Base-by-base conservation (phyloP, 2,888 invertebrate species). In the Leptopilina syphax region DNA sequence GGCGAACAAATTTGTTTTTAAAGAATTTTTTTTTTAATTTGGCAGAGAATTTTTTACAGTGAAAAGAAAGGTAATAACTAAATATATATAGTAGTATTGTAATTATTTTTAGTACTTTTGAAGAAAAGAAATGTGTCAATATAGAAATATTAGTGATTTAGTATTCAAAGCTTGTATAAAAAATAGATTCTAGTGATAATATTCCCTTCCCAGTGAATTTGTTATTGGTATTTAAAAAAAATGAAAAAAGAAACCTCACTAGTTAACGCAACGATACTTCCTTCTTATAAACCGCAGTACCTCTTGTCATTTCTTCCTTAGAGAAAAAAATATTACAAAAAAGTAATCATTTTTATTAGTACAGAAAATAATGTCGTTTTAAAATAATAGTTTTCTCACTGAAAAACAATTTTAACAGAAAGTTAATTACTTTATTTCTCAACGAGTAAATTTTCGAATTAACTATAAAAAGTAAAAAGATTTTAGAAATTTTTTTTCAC, bases 121-220 rank as follows among this genome's bases (percentile, higher is more conserved):
- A 8, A 63, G 57, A 57, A 34, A 54, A 73, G 27, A 41, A 10
- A 10, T 73, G 57, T 73, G 73, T 73, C 73, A 73, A 73, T 73
- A 73, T 57, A 60, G 57, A 73, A 73, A 54, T n/a, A 73, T 34
- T 73, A 73, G 73, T 57, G 57, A 73, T 73, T 57, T 73, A 73
- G 73, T 6, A 60, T 57, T 73, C n/a, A 57, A 73, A n/a, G 50
- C 68, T 70, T 68, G 50, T 47, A 47, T 24, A 50, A 57, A 34
- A 50, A 57, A 34, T 73, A 57, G 57, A 34, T 44, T 13, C 18
- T 73, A 70, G 54, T 54, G n/a, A 73, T 50, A 34, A 73, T 50
- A 27, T 70, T 50, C 10, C 27, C 27, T 70, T 13, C 13, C 57
- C 27, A 57, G 73, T 68, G 68, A 68, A 8, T 63, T 63, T 50